Percentiles rank a stretch among this genome's conserved stretches.
These are phyloP conservation scores for Vanessa cardui DNA, from an alignment of 2,888 invertebrate genomes.

Conservation along the genomic window DNA sequence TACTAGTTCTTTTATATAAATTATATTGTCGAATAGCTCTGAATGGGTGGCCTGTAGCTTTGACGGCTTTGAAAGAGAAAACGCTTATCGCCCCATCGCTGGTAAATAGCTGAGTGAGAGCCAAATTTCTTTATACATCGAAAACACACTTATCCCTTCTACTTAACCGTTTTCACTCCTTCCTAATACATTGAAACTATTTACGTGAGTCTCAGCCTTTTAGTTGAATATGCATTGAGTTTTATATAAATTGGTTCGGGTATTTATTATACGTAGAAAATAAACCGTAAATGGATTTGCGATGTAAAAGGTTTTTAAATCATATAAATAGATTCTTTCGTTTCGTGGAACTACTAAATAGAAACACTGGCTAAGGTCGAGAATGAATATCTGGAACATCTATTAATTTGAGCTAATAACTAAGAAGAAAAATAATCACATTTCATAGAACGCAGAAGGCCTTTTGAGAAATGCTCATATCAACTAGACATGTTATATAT, in stretches of 20 bases:
- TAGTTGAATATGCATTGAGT: constrained; percentile 16
- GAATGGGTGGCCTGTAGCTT: constrained; percentile 77
- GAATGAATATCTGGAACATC: too few species aligned
- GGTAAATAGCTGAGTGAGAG: constrained; percentile 77
- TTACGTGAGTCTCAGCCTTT: constrained; percentile 28
- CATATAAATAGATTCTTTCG: too few species aligned
- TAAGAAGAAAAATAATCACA: too few species aligned
- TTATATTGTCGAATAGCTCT: constrained; percentile 65
- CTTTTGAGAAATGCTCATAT: too few species aligned
- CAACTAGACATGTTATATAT: too few species aligned
- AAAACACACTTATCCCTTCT: constrained; percentile 75
- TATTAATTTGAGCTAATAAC: too few species aligned
- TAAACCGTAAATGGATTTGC: neutral
- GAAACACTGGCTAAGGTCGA: too few species aligned
- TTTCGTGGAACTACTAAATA: too few species aligned
- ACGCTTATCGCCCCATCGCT: constrained; percentile 79
- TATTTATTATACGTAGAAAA: constrained; percentile 42
- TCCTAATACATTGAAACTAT: constrained; percentile 26
- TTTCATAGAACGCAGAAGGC: too few species aligned
- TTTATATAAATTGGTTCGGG: constrained; percentile 6
- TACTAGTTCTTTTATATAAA: constrained; percentile 68
- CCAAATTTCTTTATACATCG: constrained; percentile 76
- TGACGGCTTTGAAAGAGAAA: constrained; percentile 80
- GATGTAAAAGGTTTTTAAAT: too few species aligned
- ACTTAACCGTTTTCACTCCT: constrained; percentile 67